phyloP scores from a whole-genome alignment of 1,140 invertebrate genomes.

The Pseudomyrmex dendroicus region DNA sequence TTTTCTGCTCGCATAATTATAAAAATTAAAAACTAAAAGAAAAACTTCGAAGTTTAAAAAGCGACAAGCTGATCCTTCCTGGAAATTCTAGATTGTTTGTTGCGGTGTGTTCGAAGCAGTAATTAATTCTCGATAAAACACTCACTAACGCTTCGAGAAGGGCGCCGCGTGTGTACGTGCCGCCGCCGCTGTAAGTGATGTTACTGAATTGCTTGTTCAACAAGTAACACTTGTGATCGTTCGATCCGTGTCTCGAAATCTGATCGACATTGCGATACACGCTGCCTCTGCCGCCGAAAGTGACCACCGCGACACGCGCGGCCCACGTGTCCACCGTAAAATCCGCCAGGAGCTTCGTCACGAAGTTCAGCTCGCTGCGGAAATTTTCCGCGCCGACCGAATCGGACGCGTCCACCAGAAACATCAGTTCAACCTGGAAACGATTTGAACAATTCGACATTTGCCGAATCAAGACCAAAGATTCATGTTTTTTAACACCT shows the following conservation, averaged over 20 bases:
- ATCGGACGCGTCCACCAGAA: conserved; percentile 89
- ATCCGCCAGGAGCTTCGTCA: conserved; percentile 89
- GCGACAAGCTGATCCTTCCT: too few species aligned
- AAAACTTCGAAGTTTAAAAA: too few species aligned
- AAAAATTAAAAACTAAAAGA: too few species aligned
- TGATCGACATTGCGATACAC: conserved; percentile 87
- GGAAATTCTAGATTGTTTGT: too few species aligned
- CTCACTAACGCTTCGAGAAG: conserved; percentile 88
- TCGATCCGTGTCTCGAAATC: conserved; percentile 83
- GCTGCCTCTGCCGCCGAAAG: conserved; percentile 87
- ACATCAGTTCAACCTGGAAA: conserved; percentile 87
- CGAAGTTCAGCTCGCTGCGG: conserved; percentile 89
- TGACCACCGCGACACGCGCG: conserved; percentile 88
- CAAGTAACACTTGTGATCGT: conserved; percentile 88
- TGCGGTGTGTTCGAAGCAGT: too few species aligned
- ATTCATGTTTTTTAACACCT: background rate
- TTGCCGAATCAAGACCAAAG: background rate
- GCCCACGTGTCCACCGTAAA: conserved; percentile 88
- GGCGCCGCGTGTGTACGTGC: conserved; percentile 89
- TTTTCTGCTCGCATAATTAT: too few species aligned
- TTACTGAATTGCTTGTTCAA: conserved; percentile 87
- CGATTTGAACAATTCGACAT: conserved; percentile 5
- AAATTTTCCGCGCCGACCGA: conserved; percentile 89
- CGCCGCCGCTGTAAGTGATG: conserved; percentile 88
- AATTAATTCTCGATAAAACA: background rate